phyloP scores from a whole-genome alignment of 2,113 vertebrate species.

The Aphyosemion australe region DNA sequence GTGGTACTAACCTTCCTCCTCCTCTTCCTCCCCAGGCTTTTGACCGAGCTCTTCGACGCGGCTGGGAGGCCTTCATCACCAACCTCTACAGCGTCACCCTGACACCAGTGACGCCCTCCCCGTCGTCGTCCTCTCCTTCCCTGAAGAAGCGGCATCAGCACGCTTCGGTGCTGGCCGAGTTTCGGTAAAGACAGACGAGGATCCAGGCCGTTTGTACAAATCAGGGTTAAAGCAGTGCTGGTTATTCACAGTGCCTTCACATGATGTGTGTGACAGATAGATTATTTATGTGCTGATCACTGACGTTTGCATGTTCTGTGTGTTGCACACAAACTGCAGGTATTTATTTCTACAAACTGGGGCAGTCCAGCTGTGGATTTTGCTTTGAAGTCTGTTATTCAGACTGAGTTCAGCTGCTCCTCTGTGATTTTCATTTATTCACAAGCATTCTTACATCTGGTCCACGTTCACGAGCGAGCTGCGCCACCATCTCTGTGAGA shows the following conservation, averaged over 20 bases:
- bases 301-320: too few relatives aligned
- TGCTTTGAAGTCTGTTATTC: conserved; percentile 27
- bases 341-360: background rate
- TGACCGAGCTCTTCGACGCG: conserved; percentile 77
- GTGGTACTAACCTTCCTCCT: conserved; percentile 10
- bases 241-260: background rate
- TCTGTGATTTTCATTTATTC: background rate
- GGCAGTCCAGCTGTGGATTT: conserved; percentile 4
- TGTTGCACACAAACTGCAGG: background rate
- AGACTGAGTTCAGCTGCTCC: conserved; percentile 42
- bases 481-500: background rate
- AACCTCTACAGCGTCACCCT: conserved; percentile 81
- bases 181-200: conserved; percentile 44
- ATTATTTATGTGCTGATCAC: conserved; percentile 22
- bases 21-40: conserved; percentile 64
- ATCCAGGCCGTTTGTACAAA: background rate
- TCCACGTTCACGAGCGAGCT: conserved; percentile 16
- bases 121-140: conserved; percentile 41
- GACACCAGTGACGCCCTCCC: conserved; percentile 49
- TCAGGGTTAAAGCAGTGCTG: background rate
- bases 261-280: too few relatives aligned
- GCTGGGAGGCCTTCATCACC: conserved; percentile 79
- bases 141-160: conserved; percentile 33
- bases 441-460: background rate
- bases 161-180: conserved; percentile 56